phyloP scores from a whole-genome alignment of 1,140 invertebrate genomes.

The Lepidurus apus region DNA sequence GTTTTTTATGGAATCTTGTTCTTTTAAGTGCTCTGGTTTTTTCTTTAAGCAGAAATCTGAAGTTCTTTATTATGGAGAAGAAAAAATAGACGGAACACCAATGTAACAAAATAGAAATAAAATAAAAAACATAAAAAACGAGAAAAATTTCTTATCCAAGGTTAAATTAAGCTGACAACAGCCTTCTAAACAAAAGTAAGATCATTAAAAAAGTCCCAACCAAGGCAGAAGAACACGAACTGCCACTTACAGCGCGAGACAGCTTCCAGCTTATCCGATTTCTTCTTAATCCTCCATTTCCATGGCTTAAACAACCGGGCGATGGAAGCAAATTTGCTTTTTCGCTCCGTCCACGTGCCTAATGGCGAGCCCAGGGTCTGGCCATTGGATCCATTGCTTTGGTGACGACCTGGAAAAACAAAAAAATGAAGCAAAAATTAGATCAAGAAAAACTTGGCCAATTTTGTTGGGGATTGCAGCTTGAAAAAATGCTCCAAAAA shows the following conservation, averaged over 20 bases:
- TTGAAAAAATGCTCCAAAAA: neutral
- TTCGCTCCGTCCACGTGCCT: constrained; percentile 65
- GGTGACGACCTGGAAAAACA: constrained; percentile 30
- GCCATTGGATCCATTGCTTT: constrained; percentile 30
- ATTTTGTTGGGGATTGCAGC: neutral
- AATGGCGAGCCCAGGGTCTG: constrained; percentile 49
- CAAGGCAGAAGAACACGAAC: neutral
- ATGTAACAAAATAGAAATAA: too few species aligned
- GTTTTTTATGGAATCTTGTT: too few species aligned
- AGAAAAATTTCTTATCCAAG: too few species aligned
- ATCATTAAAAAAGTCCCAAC: neutral
- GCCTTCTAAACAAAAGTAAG: neutral
- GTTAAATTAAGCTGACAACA: too few species aligned
- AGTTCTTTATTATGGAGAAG: too few species aligned
- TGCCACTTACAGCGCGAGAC: constrained; percentile 82
- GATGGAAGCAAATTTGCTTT: constrained; percentile 87
- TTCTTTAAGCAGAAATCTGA: too few species aligned
- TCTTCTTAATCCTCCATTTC: constrained; percentile 99
- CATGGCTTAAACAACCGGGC: constrained; percentile 94
- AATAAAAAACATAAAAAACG: too few species aligned
- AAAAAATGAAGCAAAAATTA: constrained; percentile 1
- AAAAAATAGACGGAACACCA: too few species aligned
- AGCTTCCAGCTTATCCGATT: constrained; percentile 94
- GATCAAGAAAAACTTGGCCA: neutral
- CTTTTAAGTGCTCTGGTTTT: too few species aligned